Percentiles rank a stretch among this genome's conserved stretches.
Conservation (phyloP, 2,113 vertebrate genomes). For the Pygoscelis adeliae region DNA sequence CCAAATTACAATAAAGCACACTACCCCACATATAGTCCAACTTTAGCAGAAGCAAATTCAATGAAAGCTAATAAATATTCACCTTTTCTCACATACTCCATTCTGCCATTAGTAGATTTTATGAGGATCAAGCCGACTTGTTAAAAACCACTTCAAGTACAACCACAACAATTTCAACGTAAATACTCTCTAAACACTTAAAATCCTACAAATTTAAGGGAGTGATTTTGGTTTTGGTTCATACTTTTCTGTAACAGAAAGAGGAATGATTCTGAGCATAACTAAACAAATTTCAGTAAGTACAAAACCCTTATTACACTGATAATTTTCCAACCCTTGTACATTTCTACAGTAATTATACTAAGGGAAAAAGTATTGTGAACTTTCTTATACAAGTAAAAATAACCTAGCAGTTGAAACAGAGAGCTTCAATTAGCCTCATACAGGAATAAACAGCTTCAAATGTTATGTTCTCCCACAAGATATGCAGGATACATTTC, state of each 20-base stretch:
- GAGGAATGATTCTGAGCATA: neutral
- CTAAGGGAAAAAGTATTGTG: neutral
- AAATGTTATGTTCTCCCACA: neutral
- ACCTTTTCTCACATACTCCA: neutral
- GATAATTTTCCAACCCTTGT: neutral
- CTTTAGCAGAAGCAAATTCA: neutral
- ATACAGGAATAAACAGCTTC: neutral
- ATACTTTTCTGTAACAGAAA: neutral
- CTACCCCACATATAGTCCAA: neutral
- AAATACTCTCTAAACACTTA: neutral
- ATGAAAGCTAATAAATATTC: neutral
- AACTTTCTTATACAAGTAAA: neutral
- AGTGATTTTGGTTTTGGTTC: neutral
- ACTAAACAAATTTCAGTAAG: neutral
- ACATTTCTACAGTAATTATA: neutral
- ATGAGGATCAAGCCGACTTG: neutral
- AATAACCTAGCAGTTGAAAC: neutral
- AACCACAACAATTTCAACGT: neutral
- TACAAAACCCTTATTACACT: neutral
- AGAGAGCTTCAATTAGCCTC: neutral
- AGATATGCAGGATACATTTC: neutral
- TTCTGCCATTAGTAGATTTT: neutral
- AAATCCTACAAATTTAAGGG: neutral
- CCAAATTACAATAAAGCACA: neutral
- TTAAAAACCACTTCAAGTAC: neutral